Evolutionary conservation across 1,140 invertebrate species (phyloP).

Genomic region (Bombus balteatus): DNA sequence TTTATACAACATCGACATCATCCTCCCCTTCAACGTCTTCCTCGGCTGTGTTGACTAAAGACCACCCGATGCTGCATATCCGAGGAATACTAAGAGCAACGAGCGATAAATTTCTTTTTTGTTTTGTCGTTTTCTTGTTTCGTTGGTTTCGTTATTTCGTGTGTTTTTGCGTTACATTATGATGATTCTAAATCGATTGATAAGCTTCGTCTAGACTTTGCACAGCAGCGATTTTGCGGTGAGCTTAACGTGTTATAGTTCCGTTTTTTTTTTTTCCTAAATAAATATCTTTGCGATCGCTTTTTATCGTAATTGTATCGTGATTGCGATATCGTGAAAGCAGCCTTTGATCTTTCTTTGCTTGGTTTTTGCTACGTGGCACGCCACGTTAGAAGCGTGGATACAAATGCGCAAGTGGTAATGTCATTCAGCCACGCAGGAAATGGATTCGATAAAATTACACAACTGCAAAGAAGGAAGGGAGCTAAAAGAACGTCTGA

Average conservation of each 20-base stretch:
- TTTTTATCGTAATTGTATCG: not conserved
- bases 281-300: not conserved
- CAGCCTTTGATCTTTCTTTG: not conserved
- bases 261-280: not conserved
- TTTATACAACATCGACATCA: slow-evolving; percentile 33
- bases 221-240: not conserved
- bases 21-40: slow-evolving; percentile 28
- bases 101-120: slow-evolving; percentile 26
- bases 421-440: slow-evolving; percentile 17
- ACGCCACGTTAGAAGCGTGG: slow-evolving; percentile 10
- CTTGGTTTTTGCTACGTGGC: not conserved
- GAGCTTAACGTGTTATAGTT: not conserved
- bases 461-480: not conserved
- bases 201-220: not conserved
- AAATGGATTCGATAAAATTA: not conserved
- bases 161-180: not conserved
- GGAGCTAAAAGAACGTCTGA: not conserved
- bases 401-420: not conserved
- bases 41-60: slow-evolving; percentile 38
- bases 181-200: not conserved
- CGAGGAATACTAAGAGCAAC: slow-evolving; percentile 49
- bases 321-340: too few relatives aligned
- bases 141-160: not conserved
- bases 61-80: slow-evolving; percentile 33
- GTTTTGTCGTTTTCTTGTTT: not conserved